These are phyloP conservation scores for Hemiscyllium ocellatum DNA, from an alignment of 2,113 vertebrate genomes.

Conservation along the genomic window DNA sequence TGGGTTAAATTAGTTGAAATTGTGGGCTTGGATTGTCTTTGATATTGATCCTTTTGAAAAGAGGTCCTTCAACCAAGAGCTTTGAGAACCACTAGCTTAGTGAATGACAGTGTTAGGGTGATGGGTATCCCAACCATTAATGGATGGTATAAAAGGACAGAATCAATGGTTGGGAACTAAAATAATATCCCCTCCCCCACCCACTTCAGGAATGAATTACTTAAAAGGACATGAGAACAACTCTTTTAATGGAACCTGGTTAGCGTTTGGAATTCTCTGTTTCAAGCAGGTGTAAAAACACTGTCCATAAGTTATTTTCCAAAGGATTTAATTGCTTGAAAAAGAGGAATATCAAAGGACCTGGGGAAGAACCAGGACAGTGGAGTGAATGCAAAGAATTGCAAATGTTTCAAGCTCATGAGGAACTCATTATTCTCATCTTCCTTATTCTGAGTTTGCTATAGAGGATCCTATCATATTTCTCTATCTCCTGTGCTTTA, in stretches of 20 bases:
- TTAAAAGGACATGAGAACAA: neutral
- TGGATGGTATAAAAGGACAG: neutral
- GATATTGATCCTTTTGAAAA: no score
- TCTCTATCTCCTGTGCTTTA: neutral
- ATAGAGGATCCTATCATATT: neutral
- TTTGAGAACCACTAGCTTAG: no score
- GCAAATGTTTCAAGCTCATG: neutral
- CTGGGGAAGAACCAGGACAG: neutral
- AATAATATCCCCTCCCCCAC: no score
- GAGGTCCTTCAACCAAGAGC: no score
- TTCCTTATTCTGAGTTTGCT: neutral
- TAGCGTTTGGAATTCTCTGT: neutral
- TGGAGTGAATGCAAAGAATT: neutral
- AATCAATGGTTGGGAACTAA: neutral
- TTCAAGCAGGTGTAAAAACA: neutral
- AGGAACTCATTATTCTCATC: neutral
- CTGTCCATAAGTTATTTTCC: neutral
- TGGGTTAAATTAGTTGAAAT: no score
- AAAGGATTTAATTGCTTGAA: no score
- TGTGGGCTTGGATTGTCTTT: no score
- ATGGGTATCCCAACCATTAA: neutral
- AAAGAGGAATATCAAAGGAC: neutral
- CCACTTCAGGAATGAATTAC: neutral
- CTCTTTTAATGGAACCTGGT: neutral
- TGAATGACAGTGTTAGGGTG: no score